A percentile compares a stretch with the other conserved stretches of the same genome.
Conservation (phyloP, 2,113 vertebrate genomes). For the Anoplopoma fimbria region DNA sequence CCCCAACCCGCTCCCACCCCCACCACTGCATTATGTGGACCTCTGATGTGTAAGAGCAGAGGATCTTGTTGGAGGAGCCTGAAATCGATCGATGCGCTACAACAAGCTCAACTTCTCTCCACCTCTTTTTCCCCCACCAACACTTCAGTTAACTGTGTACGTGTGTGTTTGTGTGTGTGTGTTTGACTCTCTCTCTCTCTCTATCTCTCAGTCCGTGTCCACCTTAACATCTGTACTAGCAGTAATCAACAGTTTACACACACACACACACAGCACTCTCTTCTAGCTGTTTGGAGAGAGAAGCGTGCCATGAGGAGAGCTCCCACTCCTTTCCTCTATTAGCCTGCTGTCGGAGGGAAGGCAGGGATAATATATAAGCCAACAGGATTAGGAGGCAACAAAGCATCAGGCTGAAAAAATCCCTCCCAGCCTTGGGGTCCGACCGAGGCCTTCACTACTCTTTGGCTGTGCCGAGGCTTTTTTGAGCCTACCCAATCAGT, state of each 20-base stretch:
- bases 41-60: constrained; percentile 75
- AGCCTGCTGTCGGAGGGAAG: constrained; percentile 74
- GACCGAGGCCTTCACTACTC: constrained; percentile 52
- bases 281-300: constrained; percentile 51
- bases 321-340: constrained; percentile 72
- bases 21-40: constrained; percentile 64
- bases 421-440: constrained; percentile 69
- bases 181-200: constrained; percentile 27
- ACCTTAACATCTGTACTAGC: constrained; percentile 73
- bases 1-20: constrained; percentile 27
- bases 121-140: neutral
- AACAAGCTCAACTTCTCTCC: constrained; percentile 45
- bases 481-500: constrained; percentile 45
- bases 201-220: constrained; percentile 54
- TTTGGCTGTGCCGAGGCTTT: constrained; percentile 45
- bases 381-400: constrained; percentile 81
- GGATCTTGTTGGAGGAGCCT: constrained; percentile 73
- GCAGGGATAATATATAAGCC: constrained; percentile 80
- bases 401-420: constrained; percentile 79
- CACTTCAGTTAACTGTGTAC: constrained; percentile 28
- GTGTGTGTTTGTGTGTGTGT: constrained; percentile 32
- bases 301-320: constrained; percentile 58
- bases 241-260: constrained; percentile 75
- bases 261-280: constrained; percentile 31
- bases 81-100: constrained; percentile 70